Conservation (phyloP, 2,888 invertebrate genomes). For the Ichneumon xanthorius region DNA sequence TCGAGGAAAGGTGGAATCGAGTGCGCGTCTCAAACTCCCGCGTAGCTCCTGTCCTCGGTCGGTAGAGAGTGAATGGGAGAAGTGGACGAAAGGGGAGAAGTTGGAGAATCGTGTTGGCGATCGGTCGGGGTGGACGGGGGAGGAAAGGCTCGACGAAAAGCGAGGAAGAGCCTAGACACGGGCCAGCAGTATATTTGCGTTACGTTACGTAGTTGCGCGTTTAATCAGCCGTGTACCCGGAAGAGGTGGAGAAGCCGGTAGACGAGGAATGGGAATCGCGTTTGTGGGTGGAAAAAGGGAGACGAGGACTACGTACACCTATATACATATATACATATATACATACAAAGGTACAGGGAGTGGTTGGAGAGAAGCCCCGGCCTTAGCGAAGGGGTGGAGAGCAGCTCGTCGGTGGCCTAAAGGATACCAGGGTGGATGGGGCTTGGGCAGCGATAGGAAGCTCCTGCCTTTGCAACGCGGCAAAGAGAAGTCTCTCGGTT, state of each 20-base stretch:
- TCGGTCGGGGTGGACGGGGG: constrained; percentile 54
- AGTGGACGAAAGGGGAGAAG: constrained; percentile 38
- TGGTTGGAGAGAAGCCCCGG: constrained; percentile 39
- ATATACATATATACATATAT: constrained; percentile 27
- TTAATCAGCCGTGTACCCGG: constrained; percentile 83
- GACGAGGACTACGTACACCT: constrained; percentile 28
- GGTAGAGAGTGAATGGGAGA: background rate
- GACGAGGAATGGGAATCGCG: constrained; percentile 66
- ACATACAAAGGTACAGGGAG: constrained; percentile 18
- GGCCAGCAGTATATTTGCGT: constrained; percentile 82
- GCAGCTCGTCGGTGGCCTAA: constrained; percentile 49
- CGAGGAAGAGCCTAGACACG: constrained; percentile 61
- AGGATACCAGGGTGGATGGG: constrained; percentile 64
- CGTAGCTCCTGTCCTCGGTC: constrained; percentile 15
- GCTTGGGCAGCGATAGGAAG: constrained; percentile 68
- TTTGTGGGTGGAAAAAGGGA: constrained; percentile 78
- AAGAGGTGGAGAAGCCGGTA: constrained; percentile 68
- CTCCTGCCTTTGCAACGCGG: constrained; percentile 71
- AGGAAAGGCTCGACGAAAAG: constrained; percentile 60
- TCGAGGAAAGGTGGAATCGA: constrained; percentile 82
- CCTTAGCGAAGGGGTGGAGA: constrained; percentile 39
- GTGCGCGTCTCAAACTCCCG: constrained; percentile 71
- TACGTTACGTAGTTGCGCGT: constrained; percentile 84
- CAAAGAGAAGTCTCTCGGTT: constrained; percentile 75
- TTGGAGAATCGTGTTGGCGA: constrained; percentile 63